These are phyloP conservation scores for Apis mellifera DNA, from an alignment of 1,140 invertebrate species.

Conservation along the genomic window Amel_HAv3.1 CM009933.2:6955001-6955500, in stretches of 20 bases:
- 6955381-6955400: not conserved
- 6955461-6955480: too few relatives aligned
- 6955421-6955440: not conserved
- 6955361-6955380: constrained; percentile 20
- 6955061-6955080: constrained; percentile 53
- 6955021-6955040: not conserved
- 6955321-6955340: constrained; percentile 34
- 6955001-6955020: constrained; percentile 21
- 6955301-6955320: constrained; percentile 46
- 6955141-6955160: not conserved
- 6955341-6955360: constrained; percentile 24
- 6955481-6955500: too few relatives aligned
- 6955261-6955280: constrained; percentile 16
- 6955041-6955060: constrained; percentile 4
- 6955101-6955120: constrained; percentile 28
- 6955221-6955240: not conserved
- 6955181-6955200: constrained; percentile 11
- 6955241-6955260: constrained; percentile 21
- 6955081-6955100: constrained; percentile 28
- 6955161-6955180: too few relatives aligned
- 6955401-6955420: not conserved
- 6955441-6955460: not conserved
- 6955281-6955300: not conserved
- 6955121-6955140: constrained; percentile 20
- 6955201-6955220: not conserved